phyloP scores from a whole-genome alignment of 2,113 vertebrate species.

The Bos taurus region DNA sequence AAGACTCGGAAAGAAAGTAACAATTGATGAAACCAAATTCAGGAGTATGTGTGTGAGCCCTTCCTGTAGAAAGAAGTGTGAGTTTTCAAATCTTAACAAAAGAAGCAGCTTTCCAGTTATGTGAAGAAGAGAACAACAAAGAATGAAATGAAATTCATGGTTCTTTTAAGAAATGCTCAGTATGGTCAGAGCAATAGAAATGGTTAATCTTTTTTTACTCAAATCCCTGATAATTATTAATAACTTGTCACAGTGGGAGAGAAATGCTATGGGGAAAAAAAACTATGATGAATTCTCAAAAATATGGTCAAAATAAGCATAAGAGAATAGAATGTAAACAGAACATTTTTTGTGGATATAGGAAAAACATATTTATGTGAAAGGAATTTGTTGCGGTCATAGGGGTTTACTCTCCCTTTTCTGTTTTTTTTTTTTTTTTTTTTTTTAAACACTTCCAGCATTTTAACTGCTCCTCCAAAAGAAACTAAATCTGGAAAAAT shows the following conservation, averaged over 20 bases:
- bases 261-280: background rate
- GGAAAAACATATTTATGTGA: conserved; percentile 13
- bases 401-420: background rate
- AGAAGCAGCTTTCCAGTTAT: background rate
- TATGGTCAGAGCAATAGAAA: conserved; percentile 27
- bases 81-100: background rate
- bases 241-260: conserved; percentile 22
- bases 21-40: background rate
- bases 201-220: conserved; percentile 10
- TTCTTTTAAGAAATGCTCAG: conserved; percentile 37
- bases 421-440: background rate
- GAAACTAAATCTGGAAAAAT: background rate
- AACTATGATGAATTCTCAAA: background rate
- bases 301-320: conserved; percentile 16
- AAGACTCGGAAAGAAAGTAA: background rate
- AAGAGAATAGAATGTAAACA: conserved; percentile 28
- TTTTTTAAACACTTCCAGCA: background rate
- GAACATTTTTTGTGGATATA: background rate
- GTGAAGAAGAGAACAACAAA: background rate
- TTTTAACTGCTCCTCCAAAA: background rate
- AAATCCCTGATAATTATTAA: conserved; percentile 30
- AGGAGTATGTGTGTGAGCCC: background rate
- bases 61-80: background rate
- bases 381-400: background rate
- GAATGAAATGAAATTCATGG: background rate